Evolutionary conservation across 2,888 invertebrate genomes (phyloP), one percentile per base, ranked within the genome.

Genomic region (Leptinotarsa peninsularis): DNA sequence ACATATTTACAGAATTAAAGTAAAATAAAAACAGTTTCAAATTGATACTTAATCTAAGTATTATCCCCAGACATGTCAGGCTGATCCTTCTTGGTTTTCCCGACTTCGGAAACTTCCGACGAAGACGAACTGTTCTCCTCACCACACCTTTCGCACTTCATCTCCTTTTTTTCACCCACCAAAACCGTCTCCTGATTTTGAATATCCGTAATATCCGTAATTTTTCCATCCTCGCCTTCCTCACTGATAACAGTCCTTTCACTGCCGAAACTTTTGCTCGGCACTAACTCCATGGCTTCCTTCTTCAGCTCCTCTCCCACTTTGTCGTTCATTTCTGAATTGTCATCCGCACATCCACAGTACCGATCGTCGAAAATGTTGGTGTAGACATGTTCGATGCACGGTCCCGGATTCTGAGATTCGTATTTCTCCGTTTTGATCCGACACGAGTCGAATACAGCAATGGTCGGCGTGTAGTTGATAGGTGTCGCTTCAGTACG

Each of bases 401-500:
- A 79, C 73, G 78, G 76, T n/a, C 74, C 72, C 49, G 75, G 76
- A 69, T 75, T 70, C 60, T 79, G 84, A 76, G 83, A 81, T 79
- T 83, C 84, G 72, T 82, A 84, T 68, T 83, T 84, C 69, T 82
- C 83, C 79, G 82, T 81, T 77, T 83, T 83, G 67, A 75, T 72
- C 21, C 73, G 74, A 79, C 80, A 67, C 43, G 70, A 70, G 17
- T 70, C 70, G 21, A 18, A 49, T 23, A 23, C 23, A 7, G 49
- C 58, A 14, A 80, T 79, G 72, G 78, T 83, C 67, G 84, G 82
- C 54, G 85, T 83, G 77, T 83, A 79, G 71, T 76, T 82, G 63
- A 79, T 79, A 5, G 86, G 84, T 15, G 87, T 85, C 2, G 84
- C 84, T 77, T 87, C 87, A 3, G 86, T 76, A 49, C 88, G 78